Base-by-base conservation (phyloP, 1,140 invertebrate species). In the Augochlora pura region DNA sequence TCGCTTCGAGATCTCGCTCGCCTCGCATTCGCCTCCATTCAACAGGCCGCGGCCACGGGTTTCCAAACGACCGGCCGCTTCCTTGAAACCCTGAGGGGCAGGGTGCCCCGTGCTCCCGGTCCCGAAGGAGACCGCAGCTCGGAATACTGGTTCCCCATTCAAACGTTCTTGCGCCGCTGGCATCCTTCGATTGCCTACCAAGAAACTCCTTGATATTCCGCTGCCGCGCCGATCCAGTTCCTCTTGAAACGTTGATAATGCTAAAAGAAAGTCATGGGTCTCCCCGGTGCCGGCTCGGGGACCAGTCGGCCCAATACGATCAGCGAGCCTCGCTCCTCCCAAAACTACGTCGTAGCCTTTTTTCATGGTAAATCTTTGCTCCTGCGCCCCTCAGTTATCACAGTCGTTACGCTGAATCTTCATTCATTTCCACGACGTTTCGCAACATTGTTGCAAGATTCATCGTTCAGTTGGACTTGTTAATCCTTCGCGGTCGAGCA, bases 171-270 rank as follows among this genome's bases (percentile, higher is more conserved):
- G 82, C 83, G 63, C 46, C 80, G 72, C 32, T 39, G 85, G 54
- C 73, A 38, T 71, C 59, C 76, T 77, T 68, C 73, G 76, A 73
- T 79, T 81, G 60, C 39, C 80, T 59, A 42, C 57, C 65, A 86
- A 82, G 77, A 86, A 86, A 73, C 85, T 88, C 67, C 86, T 90
- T 90, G 80, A 87, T 89, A 90, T 89, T 89, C 85, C 80, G 64
- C 9, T 23, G 72, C 65, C 21, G 80, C 64, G 25, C 77, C 72
- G 83, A 86, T 85, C 80, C 86, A 83, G 77, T 84, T 83, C 78
- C 72, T 27, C 39, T 54, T 0, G 52, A 18, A 62, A 66, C 57
- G 38, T 81, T 63, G 83, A 85, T 84, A 81, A 85, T 74, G 62
- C 7, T 16, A 1, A 46, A 73, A 73, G 59, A 23, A 60, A 71